phyloP scores from a whole-genome alignment of 2,888 invertebrate genomes.

The Orthonychiurus folsomi region DNA sequence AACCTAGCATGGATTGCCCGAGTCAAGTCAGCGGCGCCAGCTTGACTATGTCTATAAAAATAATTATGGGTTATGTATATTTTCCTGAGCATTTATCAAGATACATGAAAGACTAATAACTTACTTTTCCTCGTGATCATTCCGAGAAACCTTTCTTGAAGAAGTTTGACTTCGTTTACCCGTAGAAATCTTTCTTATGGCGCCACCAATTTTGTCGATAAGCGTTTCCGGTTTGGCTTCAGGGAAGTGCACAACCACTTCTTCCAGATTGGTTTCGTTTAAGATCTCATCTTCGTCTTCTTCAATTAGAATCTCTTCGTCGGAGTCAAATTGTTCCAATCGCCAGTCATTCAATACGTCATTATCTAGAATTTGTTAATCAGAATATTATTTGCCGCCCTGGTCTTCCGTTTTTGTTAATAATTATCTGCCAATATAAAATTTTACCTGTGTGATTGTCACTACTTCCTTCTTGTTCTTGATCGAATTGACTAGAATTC shows the following conservation, averaged over 20 bases:
- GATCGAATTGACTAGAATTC: slow-evolving; percentile 46
- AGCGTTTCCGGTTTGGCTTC: slow-evolving; percentile 17
- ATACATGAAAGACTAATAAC: too few relatives aligned
- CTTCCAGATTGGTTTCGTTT: slow-evolving; percentile 19
- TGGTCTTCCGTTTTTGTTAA: not conserved
- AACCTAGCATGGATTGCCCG: too few relatives aligned
- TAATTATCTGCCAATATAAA: too few relatives aligned
- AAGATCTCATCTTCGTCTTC: slow-evolving; percentile 17
- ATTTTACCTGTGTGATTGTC: too few relatives aligned
- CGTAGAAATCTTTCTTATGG: slow-evolving; percentile 36
- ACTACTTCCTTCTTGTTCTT: too few relatives aligned
- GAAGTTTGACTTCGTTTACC: slow-evolving; percentile 22
- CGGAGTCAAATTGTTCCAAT: slow-evolving; percentile 21
- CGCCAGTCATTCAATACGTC: slow-evolving; percentile 29
- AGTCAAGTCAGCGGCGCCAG: too few relatives aligned
- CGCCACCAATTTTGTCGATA: slow-evolving; percentile 33
- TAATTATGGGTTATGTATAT: too few relatives aligned
- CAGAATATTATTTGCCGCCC: not conserved
- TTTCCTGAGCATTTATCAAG: too few relatives aligned
- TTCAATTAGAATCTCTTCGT: slow-evolving; percentile 30
- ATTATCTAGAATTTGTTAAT: slow-evolving; percentile 22
- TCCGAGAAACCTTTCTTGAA: slow-evolving; percentile 33
- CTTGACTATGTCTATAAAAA: too few relatives aligned
- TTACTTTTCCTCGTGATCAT: slow-evolving; percentile 23
- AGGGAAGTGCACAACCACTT: slow-evolving; percentile 26